Base-by-base conservation (phyloP, 2,888 invertebrate genomes). In the Drosophila lutescens region DNA sequence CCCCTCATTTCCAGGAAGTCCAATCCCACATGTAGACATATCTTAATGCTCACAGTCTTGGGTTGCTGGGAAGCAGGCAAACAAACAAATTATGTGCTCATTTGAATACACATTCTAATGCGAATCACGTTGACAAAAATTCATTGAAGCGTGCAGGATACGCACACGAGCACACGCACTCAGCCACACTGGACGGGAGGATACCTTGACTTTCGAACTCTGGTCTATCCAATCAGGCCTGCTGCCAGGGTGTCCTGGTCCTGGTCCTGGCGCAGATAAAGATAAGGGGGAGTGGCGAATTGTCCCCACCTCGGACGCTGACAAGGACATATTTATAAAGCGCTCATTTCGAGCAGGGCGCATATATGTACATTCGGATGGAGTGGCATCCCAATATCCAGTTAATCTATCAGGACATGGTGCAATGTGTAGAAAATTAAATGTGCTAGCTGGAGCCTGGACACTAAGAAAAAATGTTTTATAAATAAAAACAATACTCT, bases 31-130 rank as follows among this genome's bases (percentile, higher is more conserved):
- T 62, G 34, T 60, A 68, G 47, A 66, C 77, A 85, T 80, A 75
- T 77, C 67, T 61, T 77, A 74, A 60, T 82, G 71, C 73, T 68
- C 58, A 78, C 51, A 50, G 38, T 41, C 62, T 38, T 38, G 15
- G 60, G 26, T 32, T 20, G 40, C 55, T 60, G 13, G 49, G 34
- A 38, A 55, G 50, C 81, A 75, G 61, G 70, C 77, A 78, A 77
- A 76, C 80, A 80, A 83, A 85, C 86, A 88, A 88, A 88, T 88
- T 89, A 86, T 82, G 80, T 86, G 63, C 82, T 86, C 86, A 88
- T 88, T 89, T 86, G 79, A 88, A 87, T 88, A 84, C 77, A 80
- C 83, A 88, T 87, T 79, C 77, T 74, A 87, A 89, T 89, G 78
- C 88, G 84, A 77, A 88, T 87, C 89, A 89, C 80, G 88, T 88